Base-by-base conservation (phyloP, 2,113 vertebrate genomes). In the Spea multiplicata region DNA sequence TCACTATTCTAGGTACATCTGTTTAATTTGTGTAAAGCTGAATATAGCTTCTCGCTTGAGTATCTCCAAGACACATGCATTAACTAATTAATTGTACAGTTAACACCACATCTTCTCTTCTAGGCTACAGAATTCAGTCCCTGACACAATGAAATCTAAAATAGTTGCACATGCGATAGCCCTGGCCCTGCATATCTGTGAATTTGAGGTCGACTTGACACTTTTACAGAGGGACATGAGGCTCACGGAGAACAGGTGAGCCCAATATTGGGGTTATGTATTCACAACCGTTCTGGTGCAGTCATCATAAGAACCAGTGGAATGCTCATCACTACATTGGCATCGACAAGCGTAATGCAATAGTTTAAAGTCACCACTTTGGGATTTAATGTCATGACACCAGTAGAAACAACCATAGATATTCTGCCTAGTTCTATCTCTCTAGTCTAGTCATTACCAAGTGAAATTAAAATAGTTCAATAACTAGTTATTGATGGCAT, bases 91-190 rank as follows among this genome's bases (percentile, higher is more conserved):
- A 77, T 70, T 61, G 70, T 61, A 48, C 10, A 59, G 61, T 14
- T 30, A 46, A 30, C 44, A 12, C 0, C n/a, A 17, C 61, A 5
- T 66, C 12, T 8, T 9, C 17, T 52, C 5, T 4, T 83, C 5
- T 83, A 94, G 93, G 9, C 53, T 93, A 59, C 86, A 87, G 82
- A 93, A 93, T 66, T 81, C 91, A 3, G 72, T 94, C 80, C 91
- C 93, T 1, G 80, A 86, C 0, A 92, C 93, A 3, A 92, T 93
- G 91, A 91, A 88, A 83, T 85, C 88, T 5, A 94, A 94, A 85
- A 91, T 94, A 64, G 66, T 87, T 0, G 87, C 93, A 0, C 88
- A 93, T 0, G 87, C 81, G 12, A 84, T 94, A 0, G 74, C 84
- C 2, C 44, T 94, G 68, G 92, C 92, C 71, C 83, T 94, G 85